Evolutionary conservation across 2,113 vertebrate species (phyloP), one percentile per base, ranked within the genome.

Genomic region (Oriolus oriolus): DNA sequence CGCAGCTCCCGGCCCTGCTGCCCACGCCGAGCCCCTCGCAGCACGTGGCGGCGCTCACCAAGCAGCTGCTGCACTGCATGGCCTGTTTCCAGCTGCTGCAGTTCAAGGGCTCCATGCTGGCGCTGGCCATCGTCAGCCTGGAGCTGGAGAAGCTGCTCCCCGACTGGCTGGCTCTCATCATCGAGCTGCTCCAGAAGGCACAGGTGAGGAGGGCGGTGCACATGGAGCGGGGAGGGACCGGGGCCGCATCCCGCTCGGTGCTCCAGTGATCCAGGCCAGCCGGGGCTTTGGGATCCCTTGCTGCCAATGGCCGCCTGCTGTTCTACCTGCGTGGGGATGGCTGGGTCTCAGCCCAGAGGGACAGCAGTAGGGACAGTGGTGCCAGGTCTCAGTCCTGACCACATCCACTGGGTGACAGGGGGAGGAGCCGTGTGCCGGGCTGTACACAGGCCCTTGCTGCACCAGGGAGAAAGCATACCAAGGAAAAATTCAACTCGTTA

Each of bases 71-170:
- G 96, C 98, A 98, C 95, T 99, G 99, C 98, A 98, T 99, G 98
- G 98, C 99, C 57, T 98, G 98, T 92, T 98, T 97, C 98, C 98
- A 98, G 45, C 97, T 99, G 87, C 97, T 98, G 90, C 98, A 99
- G 94, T 98, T 99, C 92, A 98, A 98, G 97, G 99, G 99, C 93
- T 99, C 99, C 96, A 98, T 99, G 98, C 98, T 99, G 98, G 98
- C 99, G 16, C 96, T 99, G 97, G 98, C 99, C 91, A 98, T 99
- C 93, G 90, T 99, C 98, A 99, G 98, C 95, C 97, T 99, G 98
- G 99, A 99, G 95, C 98, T 99, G 98, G 99, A 99, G 98, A 99
- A 98, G 91, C 98, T 99, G 85, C 98, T 98, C 97, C 99, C 99
- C 61, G 99, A 99, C 97, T 99, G 99, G 99, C 98, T 99, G 86